Percentiles rank a stretch among this genome's conserved stretches.
These are phyloP conservation scores for Choloepus didactylus DNA, from an alignment of 2,797 vertebrate species.

Conservation along the genomic window DNA sequence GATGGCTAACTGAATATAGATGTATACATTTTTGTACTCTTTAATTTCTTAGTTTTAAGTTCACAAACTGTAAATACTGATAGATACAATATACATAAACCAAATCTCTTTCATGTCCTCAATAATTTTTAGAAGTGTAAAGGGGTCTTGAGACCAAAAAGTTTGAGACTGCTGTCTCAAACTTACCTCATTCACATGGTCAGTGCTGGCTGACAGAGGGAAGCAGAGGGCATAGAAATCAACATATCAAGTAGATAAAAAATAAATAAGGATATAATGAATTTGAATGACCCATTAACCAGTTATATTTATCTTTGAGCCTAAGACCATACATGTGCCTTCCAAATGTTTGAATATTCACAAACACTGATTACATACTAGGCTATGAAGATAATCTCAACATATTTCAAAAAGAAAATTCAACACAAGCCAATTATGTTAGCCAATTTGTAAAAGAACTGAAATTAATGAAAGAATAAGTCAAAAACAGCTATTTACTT, in stretches of 20 bases:
- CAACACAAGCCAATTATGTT: neutral
- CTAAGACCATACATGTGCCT: neutral
- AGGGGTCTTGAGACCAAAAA: no score
- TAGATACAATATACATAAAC: no score
- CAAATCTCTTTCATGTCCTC: no score
- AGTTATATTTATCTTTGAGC: neutral
- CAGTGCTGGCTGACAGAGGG: no score
- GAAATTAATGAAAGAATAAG: neutral
- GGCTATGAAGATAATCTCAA: conserved; percentile 32
- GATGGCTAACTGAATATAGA: no score
- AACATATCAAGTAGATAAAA: neutral
- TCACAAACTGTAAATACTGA: no score
- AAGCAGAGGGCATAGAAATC: neutral
- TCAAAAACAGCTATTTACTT: neutral
- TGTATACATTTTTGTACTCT: no score
- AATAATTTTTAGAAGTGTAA: no score
- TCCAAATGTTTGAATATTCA: neutral
- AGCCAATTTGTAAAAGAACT: neutral
- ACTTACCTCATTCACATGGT: no score
- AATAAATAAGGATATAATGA: neutral
- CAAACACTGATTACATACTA: conserved; percentile 1
- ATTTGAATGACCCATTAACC: neutral
- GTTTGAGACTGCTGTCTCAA: no score
- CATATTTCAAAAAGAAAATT: conserved; percentile 29
- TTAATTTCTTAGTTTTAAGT: no score